These are phyloP conservation scores for Actinostola sp. DNA, from an alignment of 92 coral and sea anemone species.

Conservation along the genomic window DNA sequence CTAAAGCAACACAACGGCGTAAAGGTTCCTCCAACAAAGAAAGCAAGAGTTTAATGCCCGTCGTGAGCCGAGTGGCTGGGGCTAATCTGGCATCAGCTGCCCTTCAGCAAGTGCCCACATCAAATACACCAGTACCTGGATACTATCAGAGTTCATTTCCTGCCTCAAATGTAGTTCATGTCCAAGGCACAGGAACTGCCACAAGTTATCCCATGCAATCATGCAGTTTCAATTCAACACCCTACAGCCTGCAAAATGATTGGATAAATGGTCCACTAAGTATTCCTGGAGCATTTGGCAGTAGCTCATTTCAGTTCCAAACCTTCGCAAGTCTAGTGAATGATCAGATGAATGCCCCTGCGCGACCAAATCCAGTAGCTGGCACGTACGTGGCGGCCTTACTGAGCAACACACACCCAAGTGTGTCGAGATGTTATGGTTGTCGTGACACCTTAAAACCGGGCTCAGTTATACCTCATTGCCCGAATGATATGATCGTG, in stretches of 20 bases:
- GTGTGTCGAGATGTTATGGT: constrained; percentile 35
- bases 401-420: constrained; percentile 16
- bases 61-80: constrained; percentile 33
- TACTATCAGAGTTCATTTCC: constrained; percentile 3
- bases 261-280: constrained; percentile 2
- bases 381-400: constrained; percentile 16
- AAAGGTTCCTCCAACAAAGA: background rate
- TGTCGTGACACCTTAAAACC: constrained; percentile 18
- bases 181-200: too few species aligned
- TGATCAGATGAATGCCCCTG: constrained; percentile 25
- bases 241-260: constrained; percentile 10
- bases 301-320: too few species aligned
- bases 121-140: background rate
- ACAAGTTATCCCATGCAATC: constrained; percentile 1
- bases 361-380: constrained; percentile 31
- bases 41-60: constrained; percentile 22
- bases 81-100: background rate
- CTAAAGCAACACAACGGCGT: constrained; percentile 32
- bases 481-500: constrained; percentile 15
- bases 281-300: too few species aligned
- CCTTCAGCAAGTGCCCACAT: background rate
- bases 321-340: too few species aligned
- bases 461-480: constrained; percentile 14
- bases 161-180: background rate
- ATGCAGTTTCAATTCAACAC: background rate